Conservation (phyloP, 2,113 vertebrate genomes). For the Acinonyx jubatus region DNA sequence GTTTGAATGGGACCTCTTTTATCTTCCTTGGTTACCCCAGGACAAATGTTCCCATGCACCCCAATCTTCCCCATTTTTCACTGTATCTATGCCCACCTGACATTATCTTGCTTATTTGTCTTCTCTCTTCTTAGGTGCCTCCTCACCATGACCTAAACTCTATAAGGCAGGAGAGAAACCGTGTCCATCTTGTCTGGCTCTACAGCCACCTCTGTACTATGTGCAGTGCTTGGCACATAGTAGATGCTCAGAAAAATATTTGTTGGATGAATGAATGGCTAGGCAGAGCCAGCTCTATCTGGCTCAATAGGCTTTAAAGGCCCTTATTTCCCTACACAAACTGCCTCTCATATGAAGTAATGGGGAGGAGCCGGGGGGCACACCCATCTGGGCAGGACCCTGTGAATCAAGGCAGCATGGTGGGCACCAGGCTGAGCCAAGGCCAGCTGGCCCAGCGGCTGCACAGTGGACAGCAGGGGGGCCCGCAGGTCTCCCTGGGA, state of each 20-base stretch:
- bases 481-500: background rate
- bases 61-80: background rate
- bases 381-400: background rate
- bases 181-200: fast-evolving
- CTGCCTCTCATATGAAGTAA: background rate
- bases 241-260: background rate
- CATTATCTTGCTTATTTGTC: background rate
- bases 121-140: background rate
- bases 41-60: background rate
- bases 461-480: fast-evolving
- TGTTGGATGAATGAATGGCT: background rate
- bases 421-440: background rate
- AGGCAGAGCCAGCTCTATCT: background rate
- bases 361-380: background rate
- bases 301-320: background rate
- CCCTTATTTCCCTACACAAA: background rate
- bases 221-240: background rate
- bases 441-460: no score
- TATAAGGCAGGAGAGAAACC: background rate
- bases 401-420: background rate
- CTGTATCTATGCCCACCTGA: background rate
- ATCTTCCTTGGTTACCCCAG: background rate
- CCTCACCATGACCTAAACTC: background rate
- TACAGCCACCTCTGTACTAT: background rate
- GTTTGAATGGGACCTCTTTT: background rate